phyloP scores from a whole-genome alignment of 2,113 vertebrate species.

The Nycticorax nycticorax region DNA sequence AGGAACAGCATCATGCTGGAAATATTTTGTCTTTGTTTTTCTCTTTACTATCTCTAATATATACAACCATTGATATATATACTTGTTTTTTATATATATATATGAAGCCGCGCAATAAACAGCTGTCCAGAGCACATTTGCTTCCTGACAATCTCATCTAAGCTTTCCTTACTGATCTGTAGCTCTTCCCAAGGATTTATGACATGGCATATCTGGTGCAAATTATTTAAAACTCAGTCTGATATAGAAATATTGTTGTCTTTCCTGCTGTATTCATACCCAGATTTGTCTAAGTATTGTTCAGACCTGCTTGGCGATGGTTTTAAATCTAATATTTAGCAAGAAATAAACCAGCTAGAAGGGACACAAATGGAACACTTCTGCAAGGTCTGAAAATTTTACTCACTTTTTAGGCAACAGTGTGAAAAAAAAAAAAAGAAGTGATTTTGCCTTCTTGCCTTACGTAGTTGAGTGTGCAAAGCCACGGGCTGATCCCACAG shows the following conservation, averaged over 20 bases:
- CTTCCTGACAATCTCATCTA: background rate
- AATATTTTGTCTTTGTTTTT: background rate
- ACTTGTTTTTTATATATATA: background rate
- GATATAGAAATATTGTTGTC: background rate
- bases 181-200: background rate
- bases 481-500: background rate
- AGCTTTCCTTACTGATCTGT: background rate
- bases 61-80: background rate
- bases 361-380: background rate
- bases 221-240: background rate
- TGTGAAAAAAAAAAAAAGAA: background rate
- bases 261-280: background rate
- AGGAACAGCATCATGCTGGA: background rate
- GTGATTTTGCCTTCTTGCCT: background rate
- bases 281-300: background rate
- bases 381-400: background rate
- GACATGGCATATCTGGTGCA: background rate
- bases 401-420: background rate
- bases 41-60: background rate
- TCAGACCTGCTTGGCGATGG: background rate
- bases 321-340: background rate
- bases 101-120: background rate
- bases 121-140: background rate
- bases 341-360: background rate
- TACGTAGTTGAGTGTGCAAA: background rate